Percentiles rank a stretch among this genome's conserved stretches.
Evolutionary conservation across 2,797 vertebrate genomes (phyloP).

Genomic region (Prionace glauca): DNA sequence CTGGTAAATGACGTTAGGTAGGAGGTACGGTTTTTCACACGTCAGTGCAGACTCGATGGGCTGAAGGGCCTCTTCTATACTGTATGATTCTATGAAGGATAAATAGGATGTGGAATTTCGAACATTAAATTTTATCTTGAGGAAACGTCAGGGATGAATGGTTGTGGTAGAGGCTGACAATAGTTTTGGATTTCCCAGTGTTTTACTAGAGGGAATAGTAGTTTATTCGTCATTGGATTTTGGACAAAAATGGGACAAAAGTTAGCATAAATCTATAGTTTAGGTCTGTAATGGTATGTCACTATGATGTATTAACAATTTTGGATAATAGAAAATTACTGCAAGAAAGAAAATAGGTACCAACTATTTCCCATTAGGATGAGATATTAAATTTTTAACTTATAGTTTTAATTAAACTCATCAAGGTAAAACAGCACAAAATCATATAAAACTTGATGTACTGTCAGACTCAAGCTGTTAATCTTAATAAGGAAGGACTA

Average conservation of each 20-base stretch:
- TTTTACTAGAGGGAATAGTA: background rate
- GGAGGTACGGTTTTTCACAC: no score
- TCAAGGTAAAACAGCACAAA: background rate
- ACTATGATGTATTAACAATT: background rate
- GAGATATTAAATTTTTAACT: background rate
- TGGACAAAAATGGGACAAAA: background rate
- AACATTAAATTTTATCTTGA: background rate
- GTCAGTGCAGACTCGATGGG: no score
- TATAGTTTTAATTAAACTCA: constrained; percentile 18
- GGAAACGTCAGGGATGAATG: background rate
- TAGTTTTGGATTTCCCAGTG: background rate
- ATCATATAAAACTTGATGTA: constrained; percentile 10
- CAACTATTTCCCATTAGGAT: background rate
- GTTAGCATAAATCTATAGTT: background rate
- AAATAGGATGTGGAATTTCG: background rate
- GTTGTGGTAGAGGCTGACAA: background rate
- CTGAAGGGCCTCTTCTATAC: no score
- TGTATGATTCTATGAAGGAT: background rate
- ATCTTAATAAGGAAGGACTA: constrained; percentile 8
- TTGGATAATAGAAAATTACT: background rate
- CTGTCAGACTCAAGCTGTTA: background rate
- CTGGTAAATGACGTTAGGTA: no score
- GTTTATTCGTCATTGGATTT: background rate
- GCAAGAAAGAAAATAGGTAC: background rate
- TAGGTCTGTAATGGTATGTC: background rate